Evolutionary conservation across 2,113 vertebrate species (phyloP).

Genomic region (Rattus rattus): DNA sequence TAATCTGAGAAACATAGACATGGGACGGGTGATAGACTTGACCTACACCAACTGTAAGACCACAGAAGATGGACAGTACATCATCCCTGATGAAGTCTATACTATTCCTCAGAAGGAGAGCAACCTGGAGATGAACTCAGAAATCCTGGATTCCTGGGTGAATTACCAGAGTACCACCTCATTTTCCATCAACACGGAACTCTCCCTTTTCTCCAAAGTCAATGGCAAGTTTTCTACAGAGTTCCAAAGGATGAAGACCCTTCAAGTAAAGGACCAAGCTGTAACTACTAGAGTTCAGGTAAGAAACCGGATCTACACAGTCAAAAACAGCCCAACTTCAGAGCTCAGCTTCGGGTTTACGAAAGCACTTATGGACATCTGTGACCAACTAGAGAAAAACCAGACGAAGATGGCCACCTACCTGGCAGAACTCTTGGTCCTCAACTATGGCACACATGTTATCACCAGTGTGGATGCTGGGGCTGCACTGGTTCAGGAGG

Average conservation of each 20-base stretch:
- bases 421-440: constrained; percentile 91
- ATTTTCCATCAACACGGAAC: constrained; percentile 88
- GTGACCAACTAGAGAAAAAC: constrained; percentile 93
- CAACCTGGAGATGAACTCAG: constrained; percentile 91
- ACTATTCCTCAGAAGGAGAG: constrained; percentile 92
- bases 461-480: constrained; percentile 89
- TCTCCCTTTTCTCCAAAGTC: constrained; percentile 86
- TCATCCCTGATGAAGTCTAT: constrained; percentile 93
- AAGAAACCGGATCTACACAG: constrained; percentile 92
- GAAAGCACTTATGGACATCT: constrained; percentile 88
- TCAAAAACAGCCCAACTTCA: constrained; percentile 88
- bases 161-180: constrained; percentile 91
- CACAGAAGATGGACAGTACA: constrained; percentile 92
- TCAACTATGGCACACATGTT: constrained; percentile 93
- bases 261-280: constrained; percentile 90
- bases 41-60: constrained; percentile 91
- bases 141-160: constrained; percentile 92
- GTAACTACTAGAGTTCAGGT: constrained; percentile 91
- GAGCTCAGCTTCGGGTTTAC: constrained; percentile 88
- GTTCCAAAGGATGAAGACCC: constrained; percentile 91
- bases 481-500: constrained; percentile 91
- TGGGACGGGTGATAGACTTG: constrained; percentile 92
- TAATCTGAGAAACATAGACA: constrained; percentile 94
- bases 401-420: constrained; percentile 90
- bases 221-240: constrained; percentile 92